Percentiles rank a stretch among this genome's conserved stretches.
Evolutionary conservation across 2,888 invertebrate genomes (phyloP).

Genomic region (Plagodis pulveraria): DNA sequence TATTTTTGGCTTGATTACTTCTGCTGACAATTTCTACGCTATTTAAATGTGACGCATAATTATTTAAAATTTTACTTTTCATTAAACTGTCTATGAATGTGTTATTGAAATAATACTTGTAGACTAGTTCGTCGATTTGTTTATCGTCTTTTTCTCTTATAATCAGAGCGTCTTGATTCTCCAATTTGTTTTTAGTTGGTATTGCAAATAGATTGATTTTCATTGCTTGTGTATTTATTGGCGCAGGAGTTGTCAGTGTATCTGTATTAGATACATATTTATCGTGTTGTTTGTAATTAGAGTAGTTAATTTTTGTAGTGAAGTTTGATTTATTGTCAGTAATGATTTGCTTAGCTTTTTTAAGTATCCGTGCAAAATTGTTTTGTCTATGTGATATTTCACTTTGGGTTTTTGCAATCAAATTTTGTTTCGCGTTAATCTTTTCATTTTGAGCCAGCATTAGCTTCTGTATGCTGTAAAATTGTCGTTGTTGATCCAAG

Average conservation of each 20-base stretch:
- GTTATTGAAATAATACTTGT: conserved; percentile 79
- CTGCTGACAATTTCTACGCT: conserved; percentile 37
- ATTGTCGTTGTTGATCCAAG: conserved; percentile 68
- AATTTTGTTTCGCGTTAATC: conserved; percentile 66
- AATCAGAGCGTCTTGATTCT: conserved; percentile 66
- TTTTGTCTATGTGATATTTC: conserved; percentile 74
- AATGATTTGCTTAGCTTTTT: conserved; percentile 68
- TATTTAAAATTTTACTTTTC: conserved; percentile 62
- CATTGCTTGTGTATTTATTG: conserved; percentile 55
- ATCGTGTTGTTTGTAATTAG: conserved; percentile 7
- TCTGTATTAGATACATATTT: conserved; percentile 7
- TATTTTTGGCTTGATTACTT: conserved; percentile 50
- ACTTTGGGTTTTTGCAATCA: conserved; percentile 70
- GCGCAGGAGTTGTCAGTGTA: conserved; percentile 34
- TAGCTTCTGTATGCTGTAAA: conserved; percentile 70
- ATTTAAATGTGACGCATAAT: conserved; percentile 45
- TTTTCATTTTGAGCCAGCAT: conserved; percentile 74
- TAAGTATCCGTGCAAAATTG: conserved; percentile 68
- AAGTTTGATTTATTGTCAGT: conserved; percentile 42
- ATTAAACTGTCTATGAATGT: conserved; percentile 73
- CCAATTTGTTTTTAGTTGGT: conserved; percentile 51
- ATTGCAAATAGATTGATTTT: conserved; percentile 74
- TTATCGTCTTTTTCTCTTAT: conserved; percentile 71
- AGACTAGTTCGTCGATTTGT: conserved; percentile 72
- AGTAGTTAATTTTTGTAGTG: conserved; percentile 27